phyloP scores from a whole-genome alignment of 2,888 invertebrate species.

The Miltochrista miniata region DNA sequence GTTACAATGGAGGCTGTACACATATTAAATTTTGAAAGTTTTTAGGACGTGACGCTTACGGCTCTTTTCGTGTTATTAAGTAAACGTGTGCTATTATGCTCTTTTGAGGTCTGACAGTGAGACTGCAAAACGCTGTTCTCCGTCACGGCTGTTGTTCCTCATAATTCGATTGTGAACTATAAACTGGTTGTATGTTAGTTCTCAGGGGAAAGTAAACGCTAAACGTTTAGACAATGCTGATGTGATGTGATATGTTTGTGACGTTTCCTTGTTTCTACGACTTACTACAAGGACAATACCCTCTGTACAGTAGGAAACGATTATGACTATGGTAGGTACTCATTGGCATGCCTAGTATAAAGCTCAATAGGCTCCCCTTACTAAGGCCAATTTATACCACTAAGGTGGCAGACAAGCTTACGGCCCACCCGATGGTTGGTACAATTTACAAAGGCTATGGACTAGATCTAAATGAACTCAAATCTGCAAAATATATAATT shows the following conservation, averaged over 20 bases:
- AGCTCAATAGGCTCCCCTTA: too few species aligned
- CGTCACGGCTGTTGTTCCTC: not conserved
- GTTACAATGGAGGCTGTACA: conserved; percentile 41
- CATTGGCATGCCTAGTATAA: too few species aligned
- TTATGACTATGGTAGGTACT: too few species aligned
- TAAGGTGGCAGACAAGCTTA: too few species aligned
- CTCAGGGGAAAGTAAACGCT: not conserved
- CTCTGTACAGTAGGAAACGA: too few species aligned
- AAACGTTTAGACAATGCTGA: too few species aligned
- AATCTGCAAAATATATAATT: too few species aligned
- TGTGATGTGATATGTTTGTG: not conserved
- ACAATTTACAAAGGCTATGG: too few species aligned
- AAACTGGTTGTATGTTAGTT: not conserved
- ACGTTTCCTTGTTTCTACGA: not conserved
- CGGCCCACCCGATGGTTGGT: too few species aligned
- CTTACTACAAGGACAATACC: too few species aligned
- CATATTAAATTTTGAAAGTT: conserved; percentile 52
- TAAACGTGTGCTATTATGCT: conserved; percentile 23
- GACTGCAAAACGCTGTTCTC: not conserved
- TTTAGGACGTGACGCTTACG: conserved; percentile 67
- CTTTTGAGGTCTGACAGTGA: not conserved
- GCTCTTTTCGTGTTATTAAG: conserved; percentile 48
- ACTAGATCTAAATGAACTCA: too few species aligned
- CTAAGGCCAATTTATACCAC: too few species aligned
- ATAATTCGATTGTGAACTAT: not conserved